A percentile compares a stretch with the other conserved stretches of the same genome.
These are phyloP conservation scores for Ceratotherium simum DNA, from an alignment of 2,113 vertebrate genomes.

Conservation along the genomic window DNA sequence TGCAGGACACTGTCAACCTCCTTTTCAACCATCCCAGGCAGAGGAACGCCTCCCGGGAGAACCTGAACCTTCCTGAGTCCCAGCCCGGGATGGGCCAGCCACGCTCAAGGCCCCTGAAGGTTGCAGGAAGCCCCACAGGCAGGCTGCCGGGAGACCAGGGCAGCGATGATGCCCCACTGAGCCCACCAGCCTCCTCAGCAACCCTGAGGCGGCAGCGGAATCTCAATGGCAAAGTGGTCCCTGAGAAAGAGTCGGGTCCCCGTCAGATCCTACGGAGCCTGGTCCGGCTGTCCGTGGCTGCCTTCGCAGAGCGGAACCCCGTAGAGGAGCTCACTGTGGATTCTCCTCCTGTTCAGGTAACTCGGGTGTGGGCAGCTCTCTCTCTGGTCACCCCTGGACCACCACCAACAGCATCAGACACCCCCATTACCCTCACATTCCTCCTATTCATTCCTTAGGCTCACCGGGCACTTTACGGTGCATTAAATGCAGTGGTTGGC, in stretches of 20 bases:
- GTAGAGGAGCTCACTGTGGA: slow-evolving; percentile 91
- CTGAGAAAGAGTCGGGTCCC: slow-evolving; percentile 78
- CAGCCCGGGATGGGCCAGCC: slow-evolving; percentile 71
- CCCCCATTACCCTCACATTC: neutral
- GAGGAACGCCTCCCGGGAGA: slow-evolving; percentile 72
- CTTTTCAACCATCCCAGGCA: slow-evolving; percentile 85
- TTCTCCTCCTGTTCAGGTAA: slow-evolving; percentile 96
- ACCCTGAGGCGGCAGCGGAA: slow-evolving; percentile 86
- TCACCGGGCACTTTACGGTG: neutral
- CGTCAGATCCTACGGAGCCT: slow-evolving; percentile 93
- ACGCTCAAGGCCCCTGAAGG: slow-evolving; percentile 81
- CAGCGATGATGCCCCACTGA: neutral
- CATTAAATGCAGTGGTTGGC: neutral
- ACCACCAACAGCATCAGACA: neutral
- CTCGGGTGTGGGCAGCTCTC: neutral
- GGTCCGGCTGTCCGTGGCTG: slow-evolving; percentile 95
- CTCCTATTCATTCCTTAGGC: neutral
- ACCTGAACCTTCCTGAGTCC: slow-evolving; percentile 50
- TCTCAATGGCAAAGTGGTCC: slow-evolving; percentile 69
- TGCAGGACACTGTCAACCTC: slow-evolving; percentile 78
- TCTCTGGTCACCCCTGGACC: neutral
- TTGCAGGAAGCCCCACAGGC: slow-evolving; percentile 71
- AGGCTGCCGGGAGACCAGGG: neutral
- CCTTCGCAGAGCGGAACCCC: slow-evolving; percentile 91
- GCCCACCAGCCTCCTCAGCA: neutral